Evolutionary conservation across 2,888 invertebrate species (phyloP), one percentile per base, ranked within the genome.

Genomic region (Phaonia tiefii): DNA sequence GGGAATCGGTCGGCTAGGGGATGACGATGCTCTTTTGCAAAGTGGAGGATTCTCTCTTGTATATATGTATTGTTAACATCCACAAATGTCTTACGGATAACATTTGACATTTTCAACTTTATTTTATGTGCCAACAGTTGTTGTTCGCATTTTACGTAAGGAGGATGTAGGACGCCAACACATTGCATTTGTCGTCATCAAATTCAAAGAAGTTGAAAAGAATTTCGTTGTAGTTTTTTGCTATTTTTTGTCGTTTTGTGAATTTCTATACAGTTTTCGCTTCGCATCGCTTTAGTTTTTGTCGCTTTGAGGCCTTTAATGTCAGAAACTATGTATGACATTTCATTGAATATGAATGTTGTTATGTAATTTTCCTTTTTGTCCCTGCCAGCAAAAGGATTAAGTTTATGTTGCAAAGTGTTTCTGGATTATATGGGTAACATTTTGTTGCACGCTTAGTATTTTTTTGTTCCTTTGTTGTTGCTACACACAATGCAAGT

Each of bases 21-120:
- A 2, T 1, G 25, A 56, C 10, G 26, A 56, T 22, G 25, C 54
- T 26, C n/a, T n/a, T n/a, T n/a, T n/a, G n/a, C n/a, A n/a, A n/a
- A n/a, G 54, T 26, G 13, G 25, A 25, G 54, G n/a, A 26, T 56
- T 56, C 15, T 1, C 49, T n/a, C 20, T 22, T 54, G 11, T 44
- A 54, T 54, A 44, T 26, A 58, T 58, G 3, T 49, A 37, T 42
- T 42, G 63, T 60, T 26, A 42, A 39, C 60, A 60, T 60, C 60
- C 39, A n/a, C 37, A 60, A 60, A 60, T 60, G 60, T 63, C 63
- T 63, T 63, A 42, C 63, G 39, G 7, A 63, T 63, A 63, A 63
- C 63, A 63, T 63, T 63, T 63, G 63, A 63, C 63, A 63, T 63
- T 63, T 63, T 22, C 22, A 63, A 63, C 63, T 63, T 63, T 63